phyloP scores from a whole-genome alignment of 1,140 invertebrate species.

The Semibalanus balanoides region DNA sequence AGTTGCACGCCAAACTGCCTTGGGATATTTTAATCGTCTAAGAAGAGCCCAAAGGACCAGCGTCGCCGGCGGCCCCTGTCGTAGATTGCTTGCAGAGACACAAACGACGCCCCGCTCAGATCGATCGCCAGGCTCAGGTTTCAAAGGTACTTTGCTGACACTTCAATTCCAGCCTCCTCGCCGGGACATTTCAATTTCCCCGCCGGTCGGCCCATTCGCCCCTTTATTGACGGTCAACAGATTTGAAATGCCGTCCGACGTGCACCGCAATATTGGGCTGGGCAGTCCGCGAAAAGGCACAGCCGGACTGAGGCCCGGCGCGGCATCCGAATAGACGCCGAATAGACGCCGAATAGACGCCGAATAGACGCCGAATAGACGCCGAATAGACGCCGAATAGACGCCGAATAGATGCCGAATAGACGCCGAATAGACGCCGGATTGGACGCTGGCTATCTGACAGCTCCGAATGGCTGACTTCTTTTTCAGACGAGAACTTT shows the following conservation, averaged over 20 bases:
- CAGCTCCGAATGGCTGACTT: background rate
- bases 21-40: too few species aligned
- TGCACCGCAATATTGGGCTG: background rate
- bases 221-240: background rate
- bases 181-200: background rate
- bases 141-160: background rate
- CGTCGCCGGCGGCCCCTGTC: too few species aligned
- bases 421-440: too few species aligned
- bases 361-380: too few species aligned
- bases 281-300: background rate
- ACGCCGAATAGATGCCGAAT: too few species aligned
- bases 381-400: too few species aligned
- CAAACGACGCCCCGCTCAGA: background rate
- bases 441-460: background rate
- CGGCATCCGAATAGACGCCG: too few species aligned
- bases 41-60: too few species aligned
- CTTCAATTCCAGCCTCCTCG: background rate
- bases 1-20: too few species aligned
- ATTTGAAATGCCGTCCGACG: background rate
- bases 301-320: background rate
- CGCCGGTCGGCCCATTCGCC: background rate
- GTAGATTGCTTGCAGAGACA: background rate
- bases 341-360: too few species aligned
- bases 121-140: background rate
- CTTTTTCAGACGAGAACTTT: background rate